Base-by-base conservation (phyloP, 2,113 vertebrate species). In the Odontophorus gujanensis region DNA sequence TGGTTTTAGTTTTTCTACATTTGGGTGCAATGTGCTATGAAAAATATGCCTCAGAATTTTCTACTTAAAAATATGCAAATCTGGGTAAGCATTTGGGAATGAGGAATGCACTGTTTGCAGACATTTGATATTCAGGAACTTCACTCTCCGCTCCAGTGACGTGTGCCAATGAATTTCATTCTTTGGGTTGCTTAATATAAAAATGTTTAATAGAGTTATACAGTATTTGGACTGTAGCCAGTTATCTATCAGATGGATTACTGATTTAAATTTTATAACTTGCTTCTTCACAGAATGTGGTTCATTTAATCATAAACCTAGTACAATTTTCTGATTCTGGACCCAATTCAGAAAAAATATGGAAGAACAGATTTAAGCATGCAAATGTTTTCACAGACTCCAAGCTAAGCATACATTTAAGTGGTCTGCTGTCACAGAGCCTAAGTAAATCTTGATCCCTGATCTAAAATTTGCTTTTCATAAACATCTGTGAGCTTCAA, bases 381-480 rank as follows among this genome's bases (percentile, higher is more conserved):
- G 86, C 63, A 91, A 94, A 91, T 89, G 81, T 87, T 95, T 92
- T 88, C 90, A 91, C 51, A 90, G 85, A 71, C n/a, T 94, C 59
- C 32, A 88, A 93, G 79, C 76, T 81, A 85, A 94, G 78, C 55
- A 87, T 66, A 69, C 57, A 76, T 94, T 95, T 91, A 91, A 95
- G 59, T 34, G 55, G 40, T 94, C 50, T 91, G 11, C 81, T 80
- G 32, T 55, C 38, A 80, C 75, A 92, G 79, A 93, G 84, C 20
- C 78, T 93, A 82, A 93, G 89, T 82, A 93, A 91, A 94, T 93
- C 89, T 92, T 82, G 53, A 74, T 77, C 91, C 38, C 62, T 74
- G 76, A 91, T 91, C 89, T 92, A 85, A 95, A 94, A 96, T 95
- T 95, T 96, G 68, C 79, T 92, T 95, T 95, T 89, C 81, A 72